phyloP scores from a whole-genome alignment of 1,140 invertebrate species.

The Bombus huntii region DNA sequence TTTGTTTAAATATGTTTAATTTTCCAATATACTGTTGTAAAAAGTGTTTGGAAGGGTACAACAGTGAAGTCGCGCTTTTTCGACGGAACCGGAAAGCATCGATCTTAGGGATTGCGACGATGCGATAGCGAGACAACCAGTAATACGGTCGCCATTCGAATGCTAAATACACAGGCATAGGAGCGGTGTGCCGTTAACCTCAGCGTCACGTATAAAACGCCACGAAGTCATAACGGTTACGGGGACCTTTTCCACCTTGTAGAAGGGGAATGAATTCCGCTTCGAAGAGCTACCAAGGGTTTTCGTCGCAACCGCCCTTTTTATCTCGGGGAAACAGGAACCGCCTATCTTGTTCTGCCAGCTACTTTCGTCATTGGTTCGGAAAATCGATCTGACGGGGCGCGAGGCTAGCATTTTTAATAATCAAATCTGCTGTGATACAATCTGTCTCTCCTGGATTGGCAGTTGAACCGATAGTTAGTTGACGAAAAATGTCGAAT shows the following conservation, averaged over 20 bases:
- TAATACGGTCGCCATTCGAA: constrained; percentile 34
- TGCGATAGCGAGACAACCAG: not conserved
- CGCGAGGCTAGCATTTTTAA: constrained; percentile 30
- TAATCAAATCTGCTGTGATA: not conserved
- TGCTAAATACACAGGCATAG: constrained; percentile 39
- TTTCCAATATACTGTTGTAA: not conserved
- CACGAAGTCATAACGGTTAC: constrained; percentile 56
- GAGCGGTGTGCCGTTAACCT: constrained; percentile 47
- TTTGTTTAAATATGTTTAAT: not conserved
- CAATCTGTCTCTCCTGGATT: not conserved
- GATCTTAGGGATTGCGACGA: constrained; percentile 18
- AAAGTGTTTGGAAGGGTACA: not conserved
- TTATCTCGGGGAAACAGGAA: constrained; percentile 43
- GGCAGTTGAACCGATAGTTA: not conserved
- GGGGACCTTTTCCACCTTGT: constrained; percentile 37
- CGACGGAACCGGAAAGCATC: not conserved
- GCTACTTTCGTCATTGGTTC: constrained; percentile 29
- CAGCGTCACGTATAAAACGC: constrained; percentile 48
- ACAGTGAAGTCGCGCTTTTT: not conserved
- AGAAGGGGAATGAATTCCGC: constrained; percentile 44
- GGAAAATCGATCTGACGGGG: constrained; percentile 39
- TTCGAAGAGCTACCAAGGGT: constrained; percentile 35
- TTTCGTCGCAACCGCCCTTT: constrained; percentile 3
- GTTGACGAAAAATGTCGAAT: too few species aligned
- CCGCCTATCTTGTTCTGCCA: constrained; percentile 50